A percentile compares a stretch with the other conserved stretches of the same genome.
phyloP scores from a whole-genome alignment of 2,113 vertebrate species.

The Archocentrus centrarchus region DNA sequence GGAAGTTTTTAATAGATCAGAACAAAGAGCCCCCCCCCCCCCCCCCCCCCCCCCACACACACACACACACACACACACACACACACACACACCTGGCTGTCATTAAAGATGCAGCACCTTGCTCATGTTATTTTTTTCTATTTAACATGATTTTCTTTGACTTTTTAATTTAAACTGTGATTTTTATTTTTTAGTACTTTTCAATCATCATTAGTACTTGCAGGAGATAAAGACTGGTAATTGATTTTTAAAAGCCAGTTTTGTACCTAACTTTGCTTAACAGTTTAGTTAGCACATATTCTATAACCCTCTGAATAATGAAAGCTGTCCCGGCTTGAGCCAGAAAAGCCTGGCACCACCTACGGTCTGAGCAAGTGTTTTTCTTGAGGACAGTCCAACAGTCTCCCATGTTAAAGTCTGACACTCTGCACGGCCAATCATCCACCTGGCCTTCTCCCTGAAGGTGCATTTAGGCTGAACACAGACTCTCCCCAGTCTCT shows the following conservation, averaged over 20 bases:
- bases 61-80: no score
- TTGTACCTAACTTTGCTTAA: background rate
- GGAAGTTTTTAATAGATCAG: background rate
- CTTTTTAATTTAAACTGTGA: background rate
- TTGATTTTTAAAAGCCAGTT: background rate
- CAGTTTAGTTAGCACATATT: background rate
- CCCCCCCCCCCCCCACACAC: no score
- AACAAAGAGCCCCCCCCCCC: background rate
- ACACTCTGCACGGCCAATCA: background rate
- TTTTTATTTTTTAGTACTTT: background rate
- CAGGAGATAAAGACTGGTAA: background rate
- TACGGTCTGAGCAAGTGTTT: background rate
- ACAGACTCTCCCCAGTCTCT: background rate
- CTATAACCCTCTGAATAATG: background rate
- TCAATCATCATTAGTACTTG: background rate
- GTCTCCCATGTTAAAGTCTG: background rate
- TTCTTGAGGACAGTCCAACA: conserved; percentile 14
- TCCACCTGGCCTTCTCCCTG: background rate
- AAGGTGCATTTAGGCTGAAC: background rate
- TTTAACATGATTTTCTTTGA: background rate
- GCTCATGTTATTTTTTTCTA: background rate
- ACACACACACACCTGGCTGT: no score
- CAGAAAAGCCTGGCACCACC: background rate
- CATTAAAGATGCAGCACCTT: background rate
- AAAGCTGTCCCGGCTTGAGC: background rate